These are phyloP conservation scores for Agrochola macilenta DNA, from an alignment of 2,888 invertebrate genomes.

Conservation along the genomic window DNA sequence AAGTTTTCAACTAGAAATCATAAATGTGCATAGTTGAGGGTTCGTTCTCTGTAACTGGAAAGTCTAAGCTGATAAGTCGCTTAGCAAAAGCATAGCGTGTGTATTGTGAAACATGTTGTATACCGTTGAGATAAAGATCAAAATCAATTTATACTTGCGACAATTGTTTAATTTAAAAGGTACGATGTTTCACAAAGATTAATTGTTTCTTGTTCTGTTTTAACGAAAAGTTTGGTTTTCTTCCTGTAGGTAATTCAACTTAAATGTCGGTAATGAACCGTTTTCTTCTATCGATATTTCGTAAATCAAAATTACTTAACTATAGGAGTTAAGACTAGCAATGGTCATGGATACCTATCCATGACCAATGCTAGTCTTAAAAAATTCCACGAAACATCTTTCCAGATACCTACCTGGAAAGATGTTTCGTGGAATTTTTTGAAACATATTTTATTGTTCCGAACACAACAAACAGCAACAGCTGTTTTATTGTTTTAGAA, in stretches of 20 bases:
- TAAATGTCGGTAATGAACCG: background rate
- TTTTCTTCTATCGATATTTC: background rate
- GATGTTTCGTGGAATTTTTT: no score
- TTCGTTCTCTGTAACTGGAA: background rate
- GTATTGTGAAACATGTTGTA: conserved; percentile 12
- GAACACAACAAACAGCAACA: no score
- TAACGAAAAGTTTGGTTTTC: background rate
- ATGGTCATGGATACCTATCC: no score
- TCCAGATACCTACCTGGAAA: no score
- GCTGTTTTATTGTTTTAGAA: no score
- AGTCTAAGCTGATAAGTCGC: background rate
- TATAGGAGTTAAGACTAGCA: background rate
- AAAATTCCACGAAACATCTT: no score
- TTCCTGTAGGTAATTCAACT: background rate
- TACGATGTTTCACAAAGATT: conserved; percentile 23
- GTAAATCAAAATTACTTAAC: background rate
- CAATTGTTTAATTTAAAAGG: conserved; percentile 32
- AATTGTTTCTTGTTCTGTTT: conserved; percentile 24
- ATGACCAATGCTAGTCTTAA: no score
- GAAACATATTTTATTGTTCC: no score
- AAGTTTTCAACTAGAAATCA: conserved; percentile 17
- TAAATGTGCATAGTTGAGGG: background rate
- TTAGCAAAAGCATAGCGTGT: background rate
- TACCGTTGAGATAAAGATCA: conserved; percentile 25
- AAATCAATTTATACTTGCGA: conserved; percentile 31